Percentiles rank a stretch among this genome's conserved stretches.
phyloP scores from a whole-genome alignment of 2,113 vertebrate species.

The Hoplias malabaricus region DNA sequence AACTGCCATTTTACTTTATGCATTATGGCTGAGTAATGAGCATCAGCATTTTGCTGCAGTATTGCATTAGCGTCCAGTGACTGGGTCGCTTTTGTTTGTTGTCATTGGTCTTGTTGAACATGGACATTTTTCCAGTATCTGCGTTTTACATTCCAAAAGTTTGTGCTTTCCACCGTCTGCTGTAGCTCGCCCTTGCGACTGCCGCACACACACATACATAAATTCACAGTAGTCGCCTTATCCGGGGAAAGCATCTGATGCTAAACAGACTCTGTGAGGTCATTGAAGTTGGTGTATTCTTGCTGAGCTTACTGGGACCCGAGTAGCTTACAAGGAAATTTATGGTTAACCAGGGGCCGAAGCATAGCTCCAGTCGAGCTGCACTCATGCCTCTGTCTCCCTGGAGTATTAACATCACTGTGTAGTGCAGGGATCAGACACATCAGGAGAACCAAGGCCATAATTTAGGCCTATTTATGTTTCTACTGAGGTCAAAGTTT shows the following conservation, averaged over 20 bases:
- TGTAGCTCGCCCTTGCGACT: not conserved
- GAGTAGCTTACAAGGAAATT: constrained; percentile 17
- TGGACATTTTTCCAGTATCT: not conserved
- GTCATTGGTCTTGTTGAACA: not conserved
- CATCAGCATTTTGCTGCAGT: too few species aligned
- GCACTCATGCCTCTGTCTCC: constrained; percentile 9
- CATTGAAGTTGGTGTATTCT: constrained; percentile 1
- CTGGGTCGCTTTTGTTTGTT: not conserved
- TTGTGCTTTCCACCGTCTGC: not conserved
- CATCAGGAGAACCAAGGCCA: not conserved
- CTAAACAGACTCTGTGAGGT: constrained; percentile 36
- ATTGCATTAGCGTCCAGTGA: not conserved
- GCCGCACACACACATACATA: not conserved
- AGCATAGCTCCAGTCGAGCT: not conserved
- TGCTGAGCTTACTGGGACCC: not conserved
- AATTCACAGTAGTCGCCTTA: not conserved
- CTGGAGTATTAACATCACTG: not conserved
- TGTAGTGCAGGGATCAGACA: not conserved
- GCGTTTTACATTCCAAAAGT: not conserved
- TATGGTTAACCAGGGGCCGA: not conserved
- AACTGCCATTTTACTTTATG: not conserved
- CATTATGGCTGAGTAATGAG: not conserved
- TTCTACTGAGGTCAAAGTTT: not conserved
- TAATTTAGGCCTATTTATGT: not conserved
- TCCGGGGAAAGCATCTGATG: constrained; percentile 19